phyloP scores from a whole-genome alignment of 2,888 invertebrate genomes.

The Xiphydria camelus region DNA sequence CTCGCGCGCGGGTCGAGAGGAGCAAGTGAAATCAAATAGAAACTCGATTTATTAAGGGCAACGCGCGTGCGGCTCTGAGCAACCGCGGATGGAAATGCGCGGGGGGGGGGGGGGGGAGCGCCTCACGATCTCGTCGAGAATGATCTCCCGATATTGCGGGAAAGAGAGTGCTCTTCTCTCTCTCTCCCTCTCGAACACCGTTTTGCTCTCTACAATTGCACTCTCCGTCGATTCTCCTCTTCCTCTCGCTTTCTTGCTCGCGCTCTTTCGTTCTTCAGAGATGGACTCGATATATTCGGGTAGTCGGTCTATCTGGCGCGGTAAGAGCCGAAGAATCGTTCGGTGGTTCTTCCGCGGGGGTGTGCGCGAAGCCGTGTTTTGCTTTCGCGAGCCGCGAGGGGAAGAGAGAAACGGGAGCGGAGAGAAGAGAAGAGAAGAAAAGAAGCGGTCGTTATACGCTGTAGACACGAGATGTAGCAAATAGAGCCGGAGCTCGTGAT shows the following conservation, averaged over 20 bases:
- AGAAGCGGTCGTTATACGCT: slow-evolving; percentile 15
- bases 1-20: not conserved
- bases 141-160: not conserved
- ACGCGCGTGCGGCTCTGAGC: slow-evolving; percentile 5
- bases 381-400: slow-evolving; percentile 6
- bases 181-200: too few relatives aligned
- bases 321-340: slow-evolving; percentile 15
- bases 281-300: slow-evolving; percentile 9
- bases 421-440: slow-evolving; percentile 13
- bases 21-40: slow-evolving; percentile 24
- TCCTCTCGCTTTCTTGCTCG: not conserved
- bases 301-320: not conserved
- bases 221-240: too few relatives aligned
- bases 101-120: not conserved
- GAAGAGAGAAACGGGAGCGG: slow-evolving; percentile 8
- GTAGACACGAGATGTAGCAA: slow-evolving; percentile 28
- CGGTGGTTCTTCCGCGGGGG: too few relatives aligned
- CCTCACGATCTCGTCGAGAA: not conserved
- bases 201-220: too few relatives aligned
- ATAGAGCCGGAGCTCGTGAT: slow-evolving; percentile 23
- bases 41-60: slow-evolving; percentile 17
- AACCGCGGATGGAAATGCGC: not conserved
- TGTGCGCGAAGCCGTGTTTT: slow-evolving; percentile 4
- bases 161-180: slow-evolving; percentile 1
- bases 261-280: slow-evolving; percentile 2